Evolutionary conservation across 2,113 vertebrate genomes (phyloP), one percentile per base, ranked within the genome.

Genomic region (Engystomops pustulosus): DNA sequence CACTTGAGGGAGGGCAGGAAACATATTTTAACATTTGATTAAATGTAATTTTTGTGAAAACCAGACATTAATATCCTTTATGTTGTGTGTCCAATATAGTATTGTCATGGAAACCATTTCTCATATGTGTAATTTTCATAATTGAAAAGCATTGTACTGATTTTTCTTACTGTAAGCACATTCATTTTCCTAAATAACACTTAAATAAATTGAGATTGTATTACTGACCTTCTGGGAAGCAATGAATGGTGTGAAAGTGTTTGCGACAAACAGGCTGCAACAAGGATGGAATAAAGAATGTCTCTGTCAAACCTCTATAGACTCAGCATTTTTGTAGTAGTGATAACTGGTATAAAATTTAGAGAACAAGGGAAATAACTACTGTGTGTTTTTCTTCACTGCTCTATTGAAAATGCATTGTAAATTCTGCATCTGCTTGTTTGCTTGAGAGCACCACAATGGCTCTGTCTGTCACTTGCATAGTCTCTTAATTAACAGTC

Each of bases 181-280:
- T 60, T 32, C 65, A 51, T 45, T 81, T 74, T 60, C 38, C 51
- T 70, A 55, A 74, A 82, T 82, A 82, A 60, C 69, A 74, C n/a
- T 32, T 58, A 82, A 67, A 82, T 82, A 53, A 82, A 82, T 81
- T 70, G 68, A 25, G 53, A 17, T 51, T 71, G 80, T 53, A 70
- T 72, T 6, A 74, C 49, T 55, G 36, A 55, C 80, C 69, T 82
- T 72, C 68, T 44, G 23, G 49, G 34, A 81, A 70, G 49, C 47
- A 53, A n/a, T 70, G 27, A 70, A 49, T 36, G 36, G 67, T 47
- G 67, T 41, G 32, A 36, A 34, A 49, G 67, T 38, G 74, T 75
- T 45, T 80, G 78, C 3, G 60, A 82, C n/a, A 25, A 58, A 45
- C 69, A 38, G 7, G 25, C 36, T 14, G n/a, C 49, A 81, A 81